Evolutionary conservation across 2,888 invertebrate genomes (phyloP), one percentile per base, ranked within the genome.

Genomic region (Sphinx pinastri): DNA sequence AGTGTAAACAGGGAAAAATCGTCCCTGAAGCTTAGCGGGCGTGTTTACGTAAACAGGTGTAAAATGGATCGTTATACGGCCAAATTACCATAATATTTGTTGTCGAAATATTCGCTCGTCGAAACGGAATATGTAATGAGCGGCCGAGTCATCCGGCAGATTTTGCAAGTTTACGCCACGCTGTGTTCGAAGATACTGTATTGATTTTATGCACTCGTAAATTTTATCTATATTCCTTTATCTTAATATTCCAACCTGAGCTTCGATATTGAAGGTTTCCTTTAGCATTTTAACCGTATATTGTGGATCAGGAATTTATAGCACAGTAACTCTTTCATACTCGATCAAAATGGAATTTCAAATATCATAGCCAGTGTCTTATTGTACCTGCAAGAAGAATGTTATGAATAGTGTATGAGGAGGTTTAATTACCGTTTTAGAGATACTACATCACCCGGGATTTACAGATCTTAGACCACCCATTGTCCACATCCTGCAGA

Each of bases 81-180:
- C 81, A 82, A 85, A 92, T 92, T 92, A 91, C 85, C 92, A 92
- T 92, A 92, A 91, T 90, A 90, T 92, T 91, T 90, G 90, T 89
- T 89, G 90, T 90, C 89, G 88, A 91, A 92, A 91, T 92, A 90
- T 91, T 90, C 89, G 88, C 90, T 84, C 84, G 82, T 80, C 82
- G 81, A 87, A 89, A 87, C 88, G 81, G 90, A 91, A 91, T 91
- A 90, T 85, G 84, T 90, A 91, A 91, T 90, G 89, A 89, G 88
- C 79, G 79, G 82, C 81, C 84, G 86, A 87, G 80, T 85, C 86
- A 83, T 84, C 81, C 78, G 76, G 77, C 87, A 88, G 89, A 89
- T 88, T 88, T 85, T 83, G 84, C 84, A 83, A 85, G 84, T 84
- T 84, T 87, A 87, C 86, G 83, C 78, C 82, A 83, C 83, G 87